A percentile compares a stretch with the other conserved stretches of the same genome.
phyloP scores from a whole-genome alignment of 2,888 invertebrate genomes.

The Troides aeacus region DNA sequence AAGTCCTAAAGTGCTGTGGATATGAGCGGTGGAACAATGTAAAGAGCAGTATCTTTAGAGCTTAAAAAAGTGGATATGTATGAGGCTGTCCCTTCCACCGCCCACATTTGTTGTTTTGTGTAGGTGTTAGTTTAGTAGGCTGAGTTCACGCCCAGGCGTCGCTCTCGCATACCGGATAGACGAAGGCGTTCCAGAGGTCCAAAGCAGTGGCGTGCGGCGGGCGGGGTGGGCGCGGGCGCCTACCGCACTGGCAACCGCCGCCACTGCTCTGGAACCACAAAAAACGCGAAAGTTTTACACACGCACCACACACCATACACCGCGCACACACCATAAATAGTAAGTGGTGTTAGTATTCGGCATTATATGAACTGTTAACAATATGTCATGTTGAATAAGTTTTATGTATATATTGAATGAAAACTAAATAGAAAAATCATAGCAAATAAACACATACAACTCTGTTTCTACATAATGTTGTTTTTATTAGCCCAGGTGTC shows the following conservation, averaged over 20 bases:
- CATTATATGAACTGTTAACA: constrained; percentile 28
- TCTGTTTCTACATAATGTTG: background rate
- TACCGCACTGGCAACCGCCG: constrained; percentile 79
- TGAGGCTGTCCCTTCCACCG: constrained; percentile 10
- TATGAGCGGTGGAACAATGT: constrained; percentile 10
- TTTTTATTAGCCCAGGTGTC: background rate
- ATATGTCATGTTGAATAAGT: constrained; percentile 26
- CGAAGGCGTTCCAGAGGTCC: constrained; percentile 83
- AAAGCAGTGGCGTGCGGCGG: constrained; percentile 86
- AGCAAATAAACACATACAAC: background rate
- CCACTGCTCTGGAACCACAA: constrained; percentile 82
- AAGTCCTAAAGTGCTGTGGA: constrained; percentile 23
- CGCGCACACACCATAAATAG: constrained; percentile 41
- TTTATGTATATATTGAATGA: background rate
- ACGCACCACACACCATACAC: constrained; percentile 43
- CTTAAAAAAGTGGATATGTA: constrained; percentile 7
- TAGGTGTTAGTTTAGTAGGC: constrained; percentile 16
- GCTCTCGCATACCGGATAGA: constrained; percentile 82
- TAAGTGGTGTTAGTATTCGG: constrained; percentile 31
- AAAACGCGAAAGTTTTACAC: constrained; percentile 69
- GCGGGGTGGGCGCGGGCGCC: constrained; percentile 82
- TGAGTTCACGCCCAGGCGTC: constrained; percentile 61
- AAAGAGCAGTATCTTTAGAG: background rate
- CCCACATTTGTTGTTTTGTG: constrained; percentile 7
- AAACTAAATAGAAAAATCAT: background rate